Evolutionary conservation across 2,797 vertebrate species (phyloP).

Genomic region (Darevskia nairensis): DNA sequence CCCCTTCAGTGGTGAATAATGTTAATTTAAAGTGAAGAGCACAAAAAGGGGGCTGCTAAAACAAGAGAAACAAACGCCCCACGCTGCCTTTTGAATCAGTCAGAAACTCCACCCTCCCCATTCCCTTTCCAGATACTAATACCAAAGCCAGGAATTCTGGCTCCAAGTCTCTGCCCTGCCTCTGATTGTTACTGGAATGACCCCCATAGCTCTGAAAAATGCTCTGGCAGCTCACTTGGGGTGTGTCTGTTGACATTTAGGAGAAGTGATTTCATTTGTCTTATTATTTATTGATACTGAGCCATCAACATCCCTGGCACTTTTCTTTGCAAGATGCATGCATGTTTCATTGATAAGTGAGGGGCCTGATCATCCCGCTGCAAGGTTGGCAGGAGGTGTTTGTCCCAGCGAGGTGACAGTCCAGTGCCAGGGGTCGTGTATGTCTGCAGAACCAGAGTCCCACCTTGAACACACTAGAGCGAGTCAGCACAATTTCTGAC

Average conservation of each 20-base stretch:
- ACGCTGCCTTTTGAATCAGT: neutral
- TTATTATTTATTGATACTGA: slow-evolving; percentile 27
- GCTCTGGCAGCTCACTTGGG: neutral
- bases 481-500: neutral
- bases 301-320: neutral
- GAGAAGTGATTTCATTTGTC: slow-evolving; percentile 21
- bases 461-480: neutral
- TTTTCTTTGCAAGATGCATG: neutral
- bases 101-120: no score
- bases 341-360: slow-evolving; percentile 6
- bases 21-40: neutral
- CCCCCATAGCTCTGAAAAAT: neutral
- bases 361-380: neutral
- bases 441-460: neutral
- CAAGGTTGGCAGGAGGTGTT: neutral
- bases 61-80: neutral
- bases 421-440: no score
- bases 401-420: neutral
- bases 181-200: slow-evolving; percentile 7
- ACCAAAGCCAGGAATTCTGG: neutral
- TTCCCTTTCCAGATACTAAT: neutral
- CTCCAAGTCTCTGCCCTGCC: neutral
- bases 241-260: neutral
- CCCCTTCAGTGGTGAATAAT: neutral
- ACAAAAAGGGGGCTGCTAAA: neutral